These are phyloP conservation scores for Peromyscus aztecus DNA, from an alignment of 2,797 vertebrate genomes.

Conservation along the genomic window DNA sequence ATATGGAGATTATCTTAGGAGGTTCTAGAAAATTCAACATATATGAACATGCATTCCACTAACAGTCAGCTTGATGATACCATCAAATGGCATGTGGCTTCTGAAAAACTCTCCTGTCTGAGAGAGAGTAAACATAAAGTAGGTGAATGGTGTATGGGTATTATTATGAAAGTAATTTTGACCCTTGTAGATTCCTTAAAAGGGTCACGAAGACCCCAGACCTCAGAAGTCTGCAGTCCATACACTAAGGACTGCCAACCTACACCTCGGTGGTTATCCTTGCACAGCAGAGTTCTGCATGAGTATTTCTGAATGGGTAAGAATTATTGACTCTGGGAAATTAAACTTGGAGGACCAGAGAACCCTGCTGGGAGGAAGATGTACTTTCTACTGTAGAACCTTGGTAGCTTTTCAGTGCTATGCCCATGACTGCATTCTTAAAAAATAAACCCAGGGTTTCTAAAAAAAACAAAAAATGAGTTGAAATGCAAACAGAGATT, in stretches of 20 bases:
- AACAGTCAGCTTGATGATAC: not conserved
- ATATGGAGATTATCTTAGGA: conserved; percentile 19
- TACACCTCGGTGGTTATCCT: not conserved
- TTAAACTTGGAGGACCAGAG: not conserved
- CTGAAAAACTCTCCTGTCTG: not conserved
- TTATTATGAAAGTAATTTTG: conserved; percentile 31
- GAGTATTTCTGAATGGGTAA: not conserved
- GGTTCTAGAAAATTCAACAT: conserved; percentile 42
- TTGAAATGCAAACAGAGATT: conserved; percentile 70
- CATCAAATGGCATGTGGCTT: not conserved
- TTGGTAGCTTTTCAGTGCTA: conserved; percentile 63
- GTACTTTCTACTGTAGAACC: not conserved
- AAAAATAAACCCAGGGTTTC: conserved; percentile 41
- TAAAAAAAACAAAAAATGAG: conserved; percentile 43
- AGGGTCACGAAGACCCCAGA: not conserved
- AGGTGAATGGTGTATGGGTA: not conserved
- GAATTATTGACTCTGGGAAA: not conserved
- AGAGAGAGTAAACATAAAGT: not conserved
- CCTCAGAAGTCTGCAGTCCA: not conserved
- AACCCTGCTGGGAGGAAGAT: conserved; percentile 23
- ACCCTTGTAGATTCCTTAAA: not conserved
- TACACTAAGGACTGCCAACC: not conserved
- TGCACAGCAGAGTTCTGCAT: not conserved
- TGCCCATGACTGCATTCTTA: conserved; percentile 22
- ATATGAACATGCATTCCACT: not conserved